Evolutionary conservation across 1,140 invertebrate genomes (phyloP).

Genomic region (Elymnias hypermnestra): DNA sequence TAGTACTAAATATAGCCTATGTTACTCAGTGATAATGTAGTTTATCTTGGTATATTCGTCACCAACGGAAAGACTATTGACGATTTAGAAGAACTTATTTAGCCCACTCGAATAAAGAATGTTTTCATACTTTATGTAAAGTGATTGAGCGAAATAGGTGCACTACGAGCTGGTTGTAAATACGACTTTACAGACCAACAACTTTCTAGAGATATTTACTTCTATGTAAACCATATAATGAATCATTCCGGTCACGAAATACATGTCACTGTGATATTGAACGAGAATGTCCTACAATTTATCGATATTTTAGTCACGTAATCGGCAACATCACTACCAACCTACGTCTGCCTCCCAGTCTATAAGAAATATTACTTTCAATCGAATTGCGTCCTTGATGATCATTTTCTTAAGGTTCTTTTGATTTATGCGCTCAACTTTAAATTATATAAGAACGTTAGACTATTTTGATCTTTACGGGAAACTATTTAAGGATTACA

Average conservation of each 20-base stretch:
- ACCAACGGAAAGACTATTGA: too few species aligned
- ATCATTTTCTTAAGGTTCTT: neutral
- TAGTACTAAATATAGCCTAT: too few species aligned
- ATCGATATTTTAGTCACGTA: conserved; percentile 19
- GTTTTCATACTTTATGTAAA: too few species aligned
- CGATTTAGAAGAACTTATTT: too few species aligned
- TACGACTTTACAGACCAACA: neutral
- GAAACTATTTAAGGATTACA: neutral
- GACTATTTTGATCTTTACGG: neutral
- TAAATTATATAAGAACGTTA: neutral
- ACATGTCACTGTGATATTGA: conserved; percentile 17
- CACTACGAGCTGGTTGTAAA: too few species aligned
- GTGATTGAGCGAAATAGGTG: too few species aligned
- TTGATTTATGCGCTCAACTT: neutral
- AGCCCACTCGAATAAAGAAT: too few species aligned
- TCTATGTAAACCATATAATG: conserved; percentile 10
- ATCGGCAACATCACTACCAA: conserved; percentile 12
- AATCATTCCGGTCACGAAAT: conserved; percentile 15
- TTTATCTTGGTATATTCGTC: too few species aligned
- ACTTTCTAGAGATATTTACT: conserved; percentile 17
- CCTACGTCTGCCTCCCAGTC: conserved; percentile 12
- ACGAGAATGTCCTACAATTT: conserved; percentile 10
- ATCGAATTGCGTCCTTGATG: neutral
- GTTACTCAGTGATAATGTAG: too few species aligned
- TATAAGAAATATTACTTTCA: neutral